Base-by-base conservation (phyloP, 23 tunicate species). In the Halocynthia aurantium region DNA sequence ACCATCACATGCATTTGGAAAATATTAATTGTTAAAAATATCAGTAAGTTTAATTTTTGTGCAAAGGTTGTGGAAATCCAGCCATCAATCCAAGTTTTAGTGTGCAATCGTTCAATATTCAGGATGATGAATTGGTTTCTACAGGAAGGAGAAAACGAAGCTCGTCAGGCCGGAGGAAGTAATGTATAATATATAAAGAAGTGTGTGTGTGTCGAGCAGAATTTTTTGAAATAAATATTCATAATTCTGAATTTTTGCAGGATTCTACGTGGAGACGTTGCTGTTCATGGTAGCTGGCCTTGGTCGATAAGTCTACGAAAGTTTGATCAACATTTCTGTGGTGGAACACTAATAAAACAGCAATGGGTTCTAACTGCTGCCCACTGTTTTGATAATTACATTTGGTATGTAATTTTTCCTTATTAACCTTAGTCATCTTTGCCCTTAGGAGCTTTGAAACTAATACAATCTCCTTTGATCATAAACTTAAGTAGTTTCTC, bases 241-340 rank as follows among this genome's bases (percentile, higher is more conserved):
- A 57, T 10, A 10, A 57, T 57, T 57, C 62, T 10, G 12, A 57
- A 57, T 10, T 57, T 57, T 57, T 10, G 49, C 61, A 74, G 78
- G 15, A 74, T 74, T 63, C 55, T 74, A 44, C 63, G 78, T 7
- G 78, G 78, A 7, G 63, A 55, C n/a, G n/a, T 49, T 18, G 78
- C 78, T n/a, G 17, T 51, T 8, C 78, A 74, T 15, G 78, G 78
- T 18, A 74, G 78, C 65, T 74, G 78, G 78, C 78, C 78, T 44
- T 74, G 78, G 78, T 7, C 63, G 12, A 63, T 63, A 7, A 74
- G 78, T 52, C 62, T 74, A 8, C n/a, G n/a, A n/a, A n/a, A n/a
- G n/a, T 52, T 53, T 63, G 78, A 74, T 52, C 22, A 8, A 6
- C 78, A 74, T 74, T 74, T 74, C 78, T 74, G 78, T 15, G 78